Base-by-base conservation (phyloP, 2,888 invertebrate species). In the Anorthoa munda region DNA sequence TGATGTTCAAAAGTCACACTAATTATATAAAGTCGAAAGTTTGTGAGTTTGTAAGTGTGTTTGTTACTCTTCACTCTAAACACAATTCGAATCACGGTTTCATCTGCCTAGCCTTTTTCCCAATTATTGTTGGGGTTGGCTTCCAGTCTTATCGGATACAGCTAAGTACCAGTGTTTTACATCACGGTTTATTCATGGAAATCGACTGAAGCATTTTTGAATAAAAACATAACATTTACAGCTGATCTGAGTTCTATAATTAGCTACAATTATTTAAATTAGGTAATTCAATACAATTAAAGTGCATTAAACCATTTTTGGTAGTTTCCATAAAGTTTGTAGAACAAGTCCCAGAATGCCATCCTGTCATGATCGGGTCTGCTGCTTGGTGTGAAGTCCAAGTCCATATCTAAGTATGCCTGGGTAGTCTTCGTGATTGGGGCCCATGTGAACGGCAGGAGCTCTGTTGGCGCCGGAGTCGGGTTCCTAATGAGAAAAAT, bases 311-410 rank as follows among this genome's bases (percentile, higher is more conserved):
- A 61, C 78, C 75, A 81, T 31, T 71, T 81, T 21, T 86, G 80
- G n/a, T 81, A 72, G 2, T 82, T 80, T 48, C 74, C 75, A 56
- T 87, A 82, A 0, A 83, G 50, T 66, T 76, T 87, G 71, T 88
- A 90, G 64, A 91, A 90, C 7, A 86, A 66, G 5, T 89, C 85
- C 87, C 84, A 87, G 65, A 87, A 89, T 2, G 82, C 74, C 80
- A 82, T 87, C 45, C 87, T 79, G 0, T 17, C 66, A 50, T 87
- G 75, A 59, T 82, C 82, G 2, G 83, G 83, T 50, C 86, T 82
- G 26, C 55, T 73, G 4, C 59, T 64, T 1, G 75, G 26, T 2
- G 60, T 71, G 5, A 86, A 70, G 0, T 87, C 77, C 7, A 63
- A 46, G 59, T 82, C 72, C 48, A 88, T 83, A 48, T 79, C 48